These are phyloP conservation scores for Rynchops niger DNA, from an alignment of 2,113 vertebrate species.

Conservation along the genomic window DNA sequence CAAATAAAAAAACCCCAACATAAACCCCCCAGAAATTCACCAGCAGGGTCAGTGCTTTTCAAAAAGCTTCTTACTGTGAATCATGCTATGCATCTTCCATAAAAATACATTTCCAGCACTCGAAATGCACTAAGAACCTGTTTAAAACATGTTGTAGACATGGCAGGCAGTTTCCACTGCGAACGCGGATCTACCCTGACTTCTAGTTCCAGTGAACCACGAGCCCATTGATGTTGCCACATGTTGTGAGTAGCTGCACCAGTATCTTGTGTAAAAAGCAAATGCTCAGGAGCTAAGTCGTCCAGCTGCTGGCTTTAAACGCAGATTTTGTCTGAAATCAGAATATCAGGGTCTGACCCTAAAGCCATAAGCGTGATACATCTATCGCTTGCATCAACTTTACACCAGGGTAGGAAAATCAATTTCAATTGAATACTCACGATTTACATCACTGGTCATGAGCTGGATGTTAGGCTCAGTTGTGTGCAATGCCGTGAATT, in stretches of 20 bases:
- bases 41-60: background rate
- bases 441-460: background rate
- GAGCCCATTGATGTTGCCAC: background rate
- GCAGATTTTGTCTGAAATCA: background rate
- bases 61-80: background rate
- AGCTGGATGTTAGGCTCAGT: background rate
- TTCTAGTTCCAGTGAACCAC: background rate
- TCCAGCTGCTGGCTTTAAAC: background rate
- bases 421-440: background rate
- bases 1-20: rapidly evolving
- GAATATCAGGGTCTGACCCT: background rate
- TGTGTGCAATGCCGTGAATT: background rate
- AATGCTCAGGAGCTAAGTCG: background rate
- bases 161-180: background rate
- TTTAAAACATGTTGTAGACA: background rate
- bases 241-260: background rate
- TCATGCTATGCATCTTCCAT: background rate
- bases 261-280: background rate
- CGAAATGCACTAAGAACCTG: background rate
- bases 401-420: background rate
- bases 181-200: background rate
- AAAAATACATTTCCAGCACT: background rate
- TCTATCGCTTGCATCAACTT: background rate
- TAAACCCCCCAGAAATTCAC: background rate
- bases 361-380: background rate